Conservation (phyloP, 2,113 vertebrate species). For the Periophthalmus modestus region DNA sequence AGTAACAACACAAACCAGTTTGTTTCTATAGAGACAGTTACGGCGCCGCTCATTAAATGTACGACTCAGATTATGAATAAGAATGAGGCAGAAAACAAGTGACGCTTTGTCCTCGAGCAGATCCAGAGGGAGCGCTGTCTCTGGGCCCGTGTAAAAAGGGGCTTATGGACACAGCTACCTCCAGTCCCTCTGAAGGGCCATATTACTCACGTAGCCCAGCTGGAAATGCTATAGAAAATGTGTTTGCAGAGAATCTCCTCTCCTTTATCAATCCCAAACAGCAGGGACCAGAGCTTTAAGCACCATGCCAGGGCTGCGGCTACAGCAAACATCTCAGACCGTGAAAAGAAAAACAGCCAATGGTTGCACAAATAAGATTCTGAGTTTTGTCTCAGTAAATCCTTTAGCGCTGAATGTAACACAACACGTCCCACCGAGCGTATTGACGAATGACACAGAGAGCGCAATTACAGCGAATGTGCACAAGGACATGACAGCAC, state of each 20-base stretch:
- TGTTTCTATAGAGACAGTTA: no score
- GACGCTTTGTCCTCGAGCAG: constrained; percentile 60
- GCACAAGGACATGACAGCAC: constrained; percentile 7
- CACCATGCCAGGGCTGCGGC: constrained; percentile 58
- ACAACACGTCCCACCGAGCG: constrained; percentile 48
- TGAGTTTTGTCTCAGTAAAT: constrained; percentile 72
- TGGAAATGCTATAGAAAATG: constrained; percentile 75
- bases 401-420: constrained; percentile 68
- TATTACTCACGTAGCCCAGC: constrained; percentile 74
- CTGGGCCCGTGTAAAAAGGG: constrained; percentile 64
- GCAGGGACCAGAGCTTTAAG: constrained; percentile 70
- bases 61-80: constrained; percentile 35
- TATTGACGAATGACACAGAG: constrained; percentile 49
- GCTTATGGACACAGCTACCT: constrained; percentile 71
- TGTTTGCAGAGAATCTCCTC: constrained; percentile 71
- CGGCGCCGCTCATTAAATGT: not conserved
- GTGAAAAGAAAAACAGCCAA: constrained; percentile 45
- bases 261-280: constrained; percentile 77
- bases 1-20: no score
- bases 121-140: constrained; percentile 59
- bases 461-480: constrained; percentile 29
- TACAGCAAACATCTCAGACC: constrained; percentile 65
- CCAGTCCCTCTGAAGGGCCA: constrained; percentile 60
- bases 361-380: constrained; percentile 70
- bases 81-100: constrained; percentile 60